phyloP scores from a whole-genome alignment of 2,797 vertebrate species.

The Allobates femoralis region DNA sequence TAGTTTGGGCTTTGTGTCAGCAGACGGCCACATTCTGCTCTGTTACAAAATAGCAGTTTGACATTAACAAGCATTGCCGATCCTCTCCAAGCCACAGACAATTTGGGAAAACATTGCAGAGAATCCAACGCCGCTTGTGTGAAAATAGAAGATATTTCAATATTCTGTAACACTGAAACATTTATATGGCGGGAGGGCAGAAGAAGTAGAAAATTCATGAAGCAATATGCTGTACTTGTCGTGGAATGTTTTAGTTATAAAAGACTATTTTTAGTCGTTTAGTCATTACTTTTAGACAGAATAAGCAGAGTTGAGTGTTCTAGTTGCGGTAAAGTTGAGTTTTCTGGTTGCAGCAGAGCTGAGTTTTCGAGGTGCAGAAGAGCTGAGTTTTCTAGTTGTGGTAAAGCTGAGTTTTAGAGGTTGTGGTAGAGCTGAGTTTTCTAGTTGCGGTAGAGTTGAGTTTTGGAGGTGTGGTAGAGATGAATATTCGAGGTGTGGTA shows the following conservation, averaged over 20 bases:
- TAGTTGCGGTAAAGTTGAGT: too few species aligned
- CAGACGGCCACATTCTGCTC: neutral
- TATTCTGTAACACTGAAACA: constrained; percentile 8
- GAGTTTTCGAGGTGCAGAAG: too few species aligned
- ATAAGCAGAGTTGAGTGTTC: neutral
- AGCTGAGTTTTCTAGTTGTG: too few species aligned
- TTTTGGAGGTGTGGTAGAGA: too few species aligned
- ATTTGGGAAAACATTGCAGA: neutral
- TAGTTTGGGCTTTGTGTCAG: neutral
- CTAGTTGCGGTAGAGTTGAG: too few species aligned
- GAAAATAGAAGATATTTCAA: constrained; percentile 24
- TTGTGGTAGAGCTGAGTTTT: too few species aligned
- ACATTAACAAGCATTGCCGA: neutral
- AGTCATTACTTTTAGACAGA: neutral
- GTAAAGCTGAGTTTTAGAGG: too few species aligned
- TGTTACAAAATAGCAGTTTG: neutral
- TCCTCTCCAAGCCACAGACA: neutral
- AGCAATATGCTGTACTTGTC: neutral
- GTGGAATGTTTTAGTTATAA: neutral
- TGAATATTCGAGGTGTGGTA: too few species aligned
- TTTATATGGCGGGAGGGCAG: neutral
- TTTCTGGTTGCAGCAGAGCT: too few species aligned
- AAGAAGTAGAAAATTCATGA: neutral
- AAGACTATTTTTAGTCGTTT: neutral
- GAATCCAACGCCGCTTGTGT: neutral